These are phyloP conservation scores for Thereva nobilitata DNA, from an alignment of 2,888 invertebrate species.

Conservation along the genomic window DNA sequence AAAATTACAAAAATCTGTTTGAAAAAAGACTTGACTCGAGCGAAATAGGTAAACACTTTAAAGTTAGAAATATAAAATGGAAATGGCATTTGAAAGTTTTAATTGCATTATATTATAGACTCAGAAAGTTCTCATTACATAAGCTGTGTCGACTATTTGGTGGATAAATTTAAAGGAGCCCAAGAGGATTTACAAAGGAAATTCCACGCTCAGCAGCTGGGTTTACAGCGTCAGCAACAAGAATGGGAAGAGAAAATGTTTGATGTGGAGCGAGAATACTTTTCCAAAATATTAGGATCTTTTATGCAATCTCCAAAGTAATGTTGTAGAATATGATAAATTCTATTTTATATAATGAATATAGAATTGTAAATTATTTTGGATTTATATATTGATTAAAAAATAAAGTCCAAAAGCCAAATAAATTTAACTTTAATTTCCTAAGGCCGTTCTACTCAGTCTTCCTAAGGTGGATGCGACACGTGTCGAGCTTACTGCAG, in stretches of 20 bases:
- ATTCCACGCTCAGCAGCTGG: conserved; percentile 22
- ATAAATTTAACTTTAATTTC: too few relatives aligned
- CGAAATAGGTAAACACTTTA: not conserved
- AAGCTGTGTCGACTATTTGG: conserved; percentile 24
- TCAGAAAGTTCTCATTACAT: conserved; percentile 5
- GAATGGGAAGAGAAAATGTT: conserved; percentile 36
- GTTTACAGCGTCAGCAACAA: conserved; percentile 30
- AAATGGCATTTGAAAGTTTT: conserved; percentile 8
- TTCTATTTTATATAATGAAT: too few relatives aligned
- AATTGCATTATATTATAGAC: conserved; percentile 4
- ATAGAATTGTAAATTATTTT: too few relatives aligned
- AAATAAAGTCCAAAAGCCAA: too few relatives aligned
- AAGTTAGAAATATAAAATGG: not conserved
- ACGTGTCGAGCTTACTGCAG: too few relatives aligned
- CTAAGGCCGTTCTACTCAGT: too few relatives aligned
- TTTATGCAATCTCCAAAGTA: too few relatives aligned
- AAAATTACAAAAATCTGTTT: too few relatives aligned
- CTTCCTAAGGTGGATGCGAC: too few relatives aligned
- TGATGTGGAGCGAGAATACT: conserved; percentile 33
- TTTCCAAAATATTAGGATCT: conserved; percentile 24
- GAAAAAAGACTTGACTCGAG: not conserved
- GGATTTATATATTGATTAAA: too few relatives aligned
- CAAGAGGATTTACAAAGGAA: conserved; percentile 29
- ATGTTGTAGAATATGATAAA: too few relatives aligned
- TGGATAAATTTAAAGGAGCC: conserved; percentile 13